Conservation (phyloP, 2,113 vertebrate genomes). For the Polyodon spathula region DNA sequence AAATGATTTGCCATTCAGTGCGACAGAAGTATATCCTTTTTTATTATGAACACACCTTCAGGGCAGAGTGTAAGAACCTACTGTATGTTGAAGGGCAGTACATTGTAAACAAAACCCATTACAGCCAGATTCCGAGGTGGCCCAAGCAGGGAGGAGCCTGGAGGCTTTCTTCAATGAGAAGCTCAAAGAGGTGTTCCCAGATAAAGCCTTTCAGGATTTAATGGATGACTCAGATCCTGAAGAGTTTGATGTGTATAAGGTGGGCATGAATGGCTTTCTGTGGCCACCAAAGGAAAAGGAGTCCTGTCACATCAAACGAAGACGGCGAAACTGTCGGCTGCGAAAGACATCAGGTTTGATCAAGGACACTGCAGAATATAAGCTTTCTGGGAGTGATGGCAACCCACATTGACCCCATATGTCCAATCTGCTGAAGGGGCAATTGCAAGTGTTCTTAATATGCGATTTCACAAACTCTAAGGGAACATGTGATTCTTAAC, state of each 20-base stretch:
- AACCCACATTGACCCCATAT: no score
- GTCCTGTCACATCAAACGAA: constrained; percentile 79
- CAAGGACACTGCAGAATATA: not conserved
- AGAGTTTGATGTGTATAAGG: constrained; percentile 61
- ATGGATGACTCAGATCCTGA: constrained; percentile 82
- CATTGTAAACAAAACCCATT: constrained; percentile 4
- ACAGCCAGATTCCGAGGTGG: constrained; percentile 93
- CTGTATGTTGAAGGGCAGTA: not conserved
- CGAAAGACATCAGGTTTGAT: constrained; percentile 50
- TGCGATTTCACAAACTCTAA: no score
- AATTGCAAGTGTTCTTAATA: no score
- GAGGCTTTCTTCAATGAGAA: constrained; percentile 75
- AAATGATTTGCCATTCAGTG: no score
- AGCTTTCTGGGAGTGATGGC: not conserved
- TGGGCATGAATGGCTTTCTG: constrained; percentile 54
- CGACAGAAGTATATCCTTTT: no score
- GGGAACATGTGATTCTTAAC: no score
- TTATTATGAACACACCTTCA: no score
- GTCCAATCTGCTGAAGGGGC: no score
- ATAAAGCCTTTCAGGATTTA: constrained; percentile 56
- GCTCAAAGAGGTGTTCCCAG: constrained; percentile 75
- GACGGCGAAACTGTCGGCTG: constrained; percentile 75
- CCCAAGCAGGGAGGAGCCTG: constrained; percentile 84
- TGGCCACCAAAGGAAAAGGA: constrained; percentile 75
- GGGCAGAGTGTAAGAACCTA: not conserved